Conservation (phyloP, 2,797 vertebrate genomes). For the Notamacropus eugenii region DNA sequence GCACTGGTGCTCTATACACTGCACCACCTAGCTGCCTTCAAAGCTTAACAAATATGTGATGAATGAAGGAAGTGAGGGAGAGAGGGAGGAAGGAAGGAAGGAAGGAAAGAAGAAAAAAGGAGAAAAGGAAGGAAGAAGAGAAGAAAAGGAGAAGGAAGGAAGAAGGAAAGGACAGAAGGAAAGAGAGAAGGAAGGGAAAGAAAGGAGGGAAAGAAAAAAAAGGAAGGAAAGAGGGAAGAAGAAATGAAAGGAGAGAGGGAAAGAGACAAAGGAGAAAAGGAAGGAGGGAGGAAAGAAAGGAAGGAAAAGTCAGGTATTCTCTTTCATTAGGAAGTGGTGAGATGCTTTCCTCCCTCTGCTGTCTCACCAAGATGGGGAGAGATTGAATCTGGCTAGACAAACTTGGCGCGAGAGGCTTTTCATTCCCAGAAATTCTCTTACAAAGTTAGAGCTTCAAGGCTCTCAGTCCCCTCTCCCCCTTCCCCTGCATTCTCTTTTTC, state of each 20-base stretch:
- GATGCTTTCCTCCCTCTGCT: neutral
- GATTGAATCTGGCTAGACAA: neutral
- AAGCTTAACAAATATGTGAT: too few species aligned
- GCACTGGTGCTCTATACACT: too few species aligned
- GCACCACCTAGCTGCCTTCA: too few species aligned
- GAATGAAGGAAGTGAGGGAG: too few species aligned
- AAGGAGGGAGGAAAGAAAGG: neutral
- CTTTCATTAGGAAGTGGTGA: neutral
- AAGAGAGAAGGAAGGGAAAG: neutral
- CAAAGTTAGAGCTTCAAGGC: neutral
- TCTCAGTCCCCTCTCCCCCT: too few species aligned
- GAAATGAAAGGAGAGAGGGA: neutral
- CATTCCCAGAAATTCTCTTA: neutral
- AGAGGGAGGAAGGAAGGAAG: too few species aligned
- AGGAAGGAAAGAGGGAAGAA: neutral
- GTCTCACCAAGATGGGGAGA: neutral
- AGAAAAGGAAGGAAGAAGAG: too few species aligned
- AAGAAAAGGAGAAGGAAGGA: neutral
- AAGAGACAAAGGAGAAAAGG: neutral
- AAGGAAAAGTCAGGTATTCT: neutral
- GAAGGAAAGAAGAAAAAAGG: accelerated
- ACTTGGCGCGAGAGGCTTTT: neutral
- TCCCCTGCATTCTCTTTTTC: neutral
- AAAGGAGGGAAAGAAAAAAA: neutral
- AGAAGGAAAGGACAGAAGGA: neutral